Conservation (phyloP, 2,888 invertebrate species). For the Athrips mouffetella region DNA sequence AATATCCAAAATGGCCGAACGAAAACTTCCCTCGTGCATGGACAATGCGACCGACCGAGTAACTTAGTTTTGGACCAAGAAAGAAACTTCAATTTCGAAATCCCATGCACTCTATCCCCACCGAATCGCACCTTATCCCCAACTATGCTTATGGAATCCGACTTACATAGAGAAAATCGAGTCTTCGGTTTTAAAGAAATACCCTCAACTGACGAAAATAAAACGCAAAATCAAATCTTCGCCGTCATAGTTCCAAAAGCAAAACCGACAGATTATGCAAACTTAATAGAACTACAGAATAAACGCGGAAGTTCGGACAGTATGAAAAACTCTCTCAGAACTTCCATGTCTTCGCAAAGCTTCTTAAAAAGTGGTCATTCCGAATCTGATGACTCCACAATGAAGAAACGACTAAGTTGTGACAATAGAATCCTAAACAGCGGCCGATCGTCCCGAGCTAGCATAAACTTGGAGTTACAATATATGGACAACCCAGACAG, state of each 20-base stretch:
- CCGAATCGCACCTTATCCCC: conserved; percentile 66
- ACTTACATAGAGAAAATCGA: conserved; percentile 57
- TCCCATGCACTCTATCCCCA: conserved; percentile 64
- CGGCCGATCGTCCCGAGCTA: conserved; percentile 58
- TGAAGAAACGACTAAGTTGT: conserved; percentile 68
- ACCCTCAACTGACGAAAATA: conserved; percentile 42
- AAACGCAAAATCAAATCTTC: conserved; percentile 57
- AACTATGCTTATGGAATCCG: conserved; percentile 62
- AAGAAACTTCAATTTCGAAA: conserved; percentile 52
- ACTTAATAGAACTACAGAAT: conserved; percentile 40
- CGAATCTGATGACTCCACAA: conserved; percentile 64
- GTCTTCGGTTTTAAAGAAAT: conserved; percentile 68
- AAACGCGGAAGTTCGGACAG: conserved; percentile 55
- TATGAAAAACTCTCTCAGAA: conserved; percentile 52
- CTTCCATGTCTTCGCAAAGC: conserved; percentile 59
- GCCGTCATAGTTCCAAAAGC: conserved; percentile 72
- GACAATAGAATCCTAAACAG: conserved; percentile 61
- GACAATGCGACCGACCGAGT: conserved; percentile 55
- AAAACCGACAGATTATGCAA: conserved; percentile 39
- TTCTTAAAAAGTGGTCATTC: conserved; percentile 57
- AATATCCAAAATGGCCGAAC: conserved; percentile 39
- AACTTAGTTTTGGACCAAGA: conserved; percentile 54
- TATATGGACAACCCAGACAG: conserved; percentile 60
- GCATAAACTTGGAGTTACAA: conserved; percentile 63
- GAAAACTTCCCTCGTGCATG: conserved; percentile 49